Evolutionary conservation across 2,797 vertebrate species (phyloP).

Genomic region (Neosalanx taihuensis): DNA sequence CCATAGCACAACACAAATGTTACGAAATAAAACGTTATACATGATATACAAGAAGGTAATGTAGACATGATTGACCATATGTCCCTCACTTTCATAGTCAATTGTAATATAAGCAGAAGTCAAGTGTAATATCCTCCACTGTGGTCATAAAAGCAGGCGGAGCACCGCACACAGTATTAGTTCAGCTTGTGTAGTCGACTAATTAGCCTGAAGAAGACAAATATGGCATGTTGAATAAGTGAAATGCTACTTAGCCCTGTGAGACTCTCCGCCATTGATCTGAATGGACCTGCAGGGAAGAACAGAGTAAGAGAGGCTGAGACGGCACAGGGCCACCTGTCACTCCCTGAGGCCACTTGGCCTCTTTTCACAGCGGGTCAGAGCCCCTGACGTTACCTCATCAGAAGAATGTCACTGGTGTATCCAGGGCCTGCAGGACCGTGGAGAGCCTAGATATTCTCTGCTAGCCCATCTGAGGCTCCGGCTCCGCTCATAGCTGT

Average conservation of each 20-base stretch:
- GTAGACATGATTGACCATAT: not conserved
- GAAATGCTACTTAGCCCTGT: conserved; percentile 45
- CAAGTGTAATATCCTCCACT: not conserved
- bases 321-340: conserved; percentile 31
- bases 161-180: conserved; percentile 6
- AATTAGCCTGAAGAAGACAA: conserved; percentile 37
- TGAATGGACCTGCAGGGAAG: conserved; percentile 21
- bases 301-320: conserved; percentile 2
- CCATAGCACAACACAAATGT: too few species aligned
- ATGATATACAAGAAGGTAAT: not conserved
- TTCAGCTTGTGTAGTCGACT: conserved; percentile 24
- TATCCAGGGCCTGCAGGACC: not conserved
- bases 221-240: conserved; percentile 42
- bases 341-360: conserved; percentile 31
- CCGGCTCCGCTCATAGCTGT: conserved; percentile 1
- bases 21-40: too few species aligned
- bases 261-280: conserved; percentile 32
- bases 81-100: not conserved
- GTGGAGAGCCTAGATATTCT: not conserved
- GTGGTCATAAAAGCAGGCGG: not conserved
- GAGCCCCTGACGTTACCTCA: conserved; percentile 22
- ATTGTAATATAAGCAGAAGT: too few species aligned
- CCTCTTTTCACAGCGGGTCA: conserved; percentile 31
- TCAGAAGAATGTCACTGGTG: conserved; percentile 15
- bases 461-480: not conserved